Conservation (phyloP, 2,888 invertebrate genomes). For the Pristionchus japonicus region DNA sequence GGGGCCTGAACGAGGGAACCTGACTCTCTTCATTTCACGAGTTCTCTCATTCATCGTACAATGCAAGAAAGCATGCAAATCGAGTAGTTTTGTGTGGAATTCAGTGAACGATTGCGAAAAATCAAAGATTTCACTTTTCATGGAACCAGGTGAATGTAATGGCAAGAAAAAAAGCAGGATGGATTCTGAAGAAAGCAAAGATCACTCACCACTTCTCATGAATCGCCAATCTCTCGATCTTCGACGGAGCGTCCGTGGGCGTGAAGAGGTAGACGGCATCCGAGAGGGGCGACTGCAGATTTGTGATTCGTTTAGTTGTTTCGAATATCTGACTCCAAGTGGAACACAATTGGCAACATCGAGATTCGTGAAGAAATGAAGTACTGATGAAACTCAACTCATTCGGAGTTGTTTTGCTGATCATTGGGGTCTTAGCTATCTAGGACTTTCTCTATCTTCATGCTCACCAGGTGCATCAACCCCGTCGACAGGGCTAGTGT, state of each 20-base stretch:
- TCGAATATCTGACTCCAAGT: background rate
- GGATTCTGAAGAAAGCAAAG: slow-evolving; percentile 50
- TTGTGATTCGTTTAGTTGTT: background rate
- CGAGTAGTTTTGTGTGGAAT: too few relatives aligned
- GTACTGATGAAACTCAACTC: too few relatives aligned
- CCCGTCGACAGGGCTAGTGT: slow-evolving; percentile 55
- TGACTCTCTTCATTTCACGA: background rate
- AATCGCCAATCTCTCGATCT: slow-evolving; percentile 57
- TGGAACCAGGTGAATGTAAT: background rate
- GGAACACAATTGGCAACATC: background rate
- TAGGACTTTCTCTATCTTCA: background rate
- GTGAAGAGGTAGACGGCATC: slow-evolving; percentile 71
- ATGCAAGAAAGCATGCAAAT: background rate
- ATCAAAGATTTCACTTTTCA: background rate
- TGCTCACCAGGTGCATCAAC: slow-evolving; percentile 44
- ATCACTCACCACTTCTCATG: slow-evolving; percentile 51
- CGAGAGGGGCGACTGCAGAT: slow-evolving; percentile 51
- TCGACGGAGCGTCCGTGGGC: slow-evolving; percentile 67
- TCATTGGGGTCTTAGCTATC: too few relatives aligned
- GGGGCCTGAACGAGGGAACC: slow-evolving; percentile 57
- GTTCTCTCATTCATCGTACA: background rate
- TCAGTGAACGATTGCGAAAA: too few relatives aligned
- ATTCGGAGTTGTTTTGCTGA: too few relatives aligned
- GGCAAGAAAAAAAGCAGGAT: background rate
- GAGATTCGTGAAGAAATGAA: too few relatives aligned